These are phyloP conservation scores for Dromococcyx pavoninus DNA, from an alignment of 2,797 vertebrate species.

Conservation along the genomic window DNA sequence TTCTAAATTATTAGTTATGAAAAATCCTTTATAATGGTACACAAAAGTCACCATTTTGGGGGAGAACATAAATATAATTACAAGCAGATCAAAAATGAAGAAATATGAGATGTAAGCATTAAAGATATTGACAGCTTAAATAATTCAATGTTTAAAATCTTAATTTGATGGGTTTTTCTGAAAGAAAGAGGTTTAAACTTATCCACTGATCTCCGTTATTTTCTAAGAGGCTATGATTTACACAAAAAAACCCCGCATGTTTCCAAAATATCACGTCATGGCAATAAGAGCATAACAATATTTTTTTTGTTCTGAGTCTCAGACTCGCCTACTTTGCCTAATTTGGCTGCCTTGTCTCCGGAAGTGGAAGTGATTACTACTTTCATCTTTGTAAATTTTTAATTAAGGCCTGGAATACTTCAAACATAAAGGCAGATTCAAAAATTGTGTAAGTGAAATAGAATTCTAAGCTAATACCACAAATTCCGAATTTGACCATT, in stretches of 20 bases:
- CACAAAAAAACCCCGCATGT: neutral
- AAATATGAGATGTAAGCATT: neutral
- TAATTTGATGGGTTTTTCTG: neutral
- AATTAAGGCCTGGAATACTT: neutral
- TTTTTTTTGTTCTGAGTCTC: neutral
- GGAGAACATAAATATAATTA: neutral
- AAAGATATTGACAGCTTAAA: neutral
- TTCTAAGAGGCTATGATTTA: neutral
- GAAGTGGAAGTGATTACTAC: neutral
- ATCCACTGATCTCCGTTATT: neutral
- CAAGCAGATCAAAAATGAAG: neutral
- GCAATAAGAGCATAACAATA: neutral
- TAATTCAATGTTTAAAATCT: neutral
- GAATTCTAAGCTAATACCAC: neutral
- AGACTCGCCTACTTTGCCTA: neutral
- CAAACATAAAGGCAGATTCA: neutral
- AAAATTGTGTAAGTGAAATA: neutral
- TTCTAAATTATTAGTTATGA: conserved; percentile 1
- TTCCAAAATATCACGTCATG: neutral
- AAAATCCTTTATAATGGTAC: neutral
- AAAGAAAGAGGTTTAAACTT: neutral
- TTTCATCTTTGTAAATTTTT: neutral
- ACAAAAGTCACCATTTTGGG: neutral
- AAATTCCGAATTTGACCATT: neutral
- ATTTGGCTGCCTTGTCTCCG: neutral